Percentiles rank a stretch among this genome's conserved stretches.
These are phyloP conservation scores for Kradibia gibbosae DNA, from an alignment of 1,140 invertebrate genomes.

Conservation along the genomic window DNA sequence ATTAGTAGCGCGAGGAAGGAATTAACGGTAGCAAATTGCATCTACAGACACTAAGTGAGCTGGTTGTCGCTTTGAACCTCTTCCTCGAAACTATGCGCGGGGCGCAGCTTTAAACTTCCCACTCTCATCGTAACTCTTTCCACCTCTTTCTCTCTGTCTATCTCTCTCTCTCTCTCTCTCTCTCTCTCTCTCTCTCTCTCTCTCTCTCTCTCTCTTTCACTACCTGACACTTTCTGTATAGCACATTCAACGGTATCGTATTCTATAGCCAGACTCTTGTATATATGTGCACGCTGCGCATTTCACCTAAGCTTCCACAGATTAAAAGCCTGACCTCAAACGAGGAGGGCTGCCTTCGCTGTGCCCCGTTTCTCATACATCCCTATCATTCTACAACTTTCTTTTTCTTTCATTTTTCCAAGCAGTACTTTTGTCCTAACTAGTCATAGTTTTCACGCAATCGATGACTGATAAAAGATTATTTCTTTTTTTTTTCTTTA, in stretches of 20 bases:
- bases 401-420: neutral
- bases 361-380: neutral
- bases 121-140: no score
- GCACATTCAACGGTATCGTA: neutral
- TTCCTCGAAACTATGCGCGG: slow-evolving; percentile 49
- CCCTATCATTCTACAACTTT: neutral
- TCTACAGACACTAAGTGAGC: slow-evolving; percentile 56
- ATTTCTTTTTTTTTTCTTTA: neutral
- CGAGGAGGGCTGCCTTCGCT: slow-evolving; percentile 30
- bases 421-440: neutral
- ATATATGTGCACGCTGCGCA: neutral
- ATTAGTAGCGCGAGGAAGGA: slow-evolving; percentile 55
- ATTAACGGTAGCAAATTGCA: slow-evolving; percentile 60
- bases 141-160: slow-evolving; percentile 47
- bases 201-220: neutral
- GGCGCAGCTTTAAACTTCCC: slow-evolving; percentile 51
- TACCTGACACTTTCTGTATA: neutral
- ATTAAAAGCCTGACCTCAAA: slow-evolving; percentile 60
- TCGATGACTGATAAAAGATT: neutral
- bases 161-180: neutral
- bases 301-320: slow-evolving; percentile 53
- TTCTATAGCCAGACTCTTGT: neutral
- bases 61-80: slow-evolving; percentile 59
- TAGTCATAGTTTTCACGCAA: slow-evolving; percentile 31
- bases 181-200: neutral